Conservation (phyloP, 2,888 invertebrate genomes). For the Parnassius mnemosyne region DNA sequence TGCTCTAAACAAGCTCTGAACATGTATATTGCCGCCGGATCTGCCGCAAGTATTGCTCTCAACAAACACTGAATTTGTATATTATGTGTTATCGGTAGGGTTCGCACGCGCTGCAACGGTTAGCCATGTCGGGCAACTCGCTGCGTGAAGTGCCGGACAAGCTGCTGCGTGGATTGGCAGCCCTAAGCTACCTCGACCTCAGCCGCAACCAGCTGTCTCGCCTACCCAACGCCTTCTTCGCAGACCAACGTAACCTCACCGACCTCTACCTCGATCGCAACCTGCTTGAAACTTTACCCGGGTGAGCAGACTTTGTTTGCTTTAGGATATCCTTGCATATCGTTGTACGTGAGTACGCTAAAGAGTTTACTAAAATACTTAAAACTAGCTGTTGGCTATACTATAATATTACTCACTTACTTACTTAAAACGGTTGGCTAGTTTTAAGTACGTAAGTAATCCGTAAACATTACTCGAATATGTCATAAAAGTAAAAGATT, state of each 20-base stretch:
- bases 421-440: no score
- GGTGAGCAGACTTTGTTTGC: constrained; percentile 9
- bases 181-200: constrained; percentile 33
- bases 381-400: no score
- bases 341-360: no score
- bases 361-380: no score
- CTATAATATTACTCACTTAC: no score
- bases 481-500: no score
- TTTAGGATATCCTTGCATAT: not conserved
- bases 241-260: constrained; percentile 29
- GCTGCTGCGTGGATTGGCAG: constrained; percentile 33
- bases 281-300: constrained; percentile 2
- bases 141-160: constrained; percentile 11
- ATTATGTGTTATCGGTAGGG: constrained; percentile 16
- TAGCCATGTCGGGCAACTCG: constrained; percentile 23
- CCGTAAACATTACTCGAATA: no score
- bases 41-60: no score
- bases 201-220: constrained; percentile 34
- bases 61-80: no score
- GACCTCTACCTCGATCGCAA: constrained; percentile 32
- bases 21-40: no score
- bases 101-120: constrained; percentile 8
- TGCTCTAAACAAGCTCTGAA: no score
- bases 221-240: constrained; percentile 32
- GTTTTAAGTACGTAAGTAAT: no score